A percentile compares a stretch with the other conserved stretches of the same genome.
These are phyloP conservation scores for Datnioides undecimradiatus DNA, from an alignment of 2,113 vertebrate genomes.

Conservation along the genomic window DNA sequence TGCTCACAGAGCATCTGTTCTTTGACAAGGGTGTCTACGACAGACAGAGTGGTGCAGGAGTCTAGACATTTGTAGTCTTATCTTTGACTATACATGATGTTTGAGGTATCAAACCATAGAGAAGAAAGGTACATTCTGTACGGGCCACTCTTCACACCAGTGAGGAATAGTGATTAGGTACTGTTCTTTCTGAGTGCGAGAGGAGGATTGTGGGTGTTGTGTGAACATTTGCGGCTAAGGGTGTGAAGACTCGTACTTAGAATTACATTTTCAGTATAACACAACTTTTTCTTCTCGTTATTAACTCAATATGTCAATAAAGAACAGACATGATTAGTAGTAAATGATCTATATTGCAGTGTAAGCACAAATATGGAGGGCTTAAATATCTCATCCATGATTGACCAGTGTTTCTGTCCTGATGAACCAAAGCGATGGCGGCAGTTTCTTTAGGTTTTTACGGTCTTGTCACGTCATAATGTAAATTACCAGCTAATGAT, in stretches of 20 bases:
- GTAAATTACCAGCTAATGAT: slow-evolving; percentile 50
- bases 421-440: slow-evolving; percentile 24
- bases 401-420: slow-evolving; percentile 9
- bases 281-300: slow-evolving; percentile 32
- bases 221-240: slow-evolving; percentile 60
- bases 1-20: slow-evolving; percentile 3
- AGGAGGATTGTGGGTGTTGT: slow-evolving; percentile 64
- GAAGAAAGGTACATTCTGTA: slow-evolving; percentile 38
- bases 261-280: slow-evolving; percentile 44
- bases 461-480: slow-evolving; percentile 43
- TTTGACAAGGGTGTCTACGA: not conserved
- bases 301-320: slow-evolving; percentile 23
- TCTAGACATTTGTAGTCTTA: slow-evolving; percentile 5
- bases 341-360: not conserved
- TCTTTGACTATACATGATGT: slow-evolving; percentile 2
- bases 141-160: slow-evolving; percentile 37
- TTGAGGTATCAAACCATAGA: not conserved
- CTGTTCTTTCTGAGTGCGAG: slow-evolving; percentile 44
- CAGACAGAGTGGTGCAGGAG: not conserved
- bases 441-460: slow-evolving; percentile 27
- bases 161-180: slow-evolving; percentile 56
- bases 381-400: slow-evolving; percentile 9
- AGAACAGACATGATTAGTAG: slow-evolving; percentile 5
- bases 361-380: not conserved
- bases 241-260: slow-evolving; percentile 57